These are phyloP conservation scores for Acipenser oxyrinchus DNA, from an alignment of 2,797 vertebrate genomes.

Conservation along the genomic window DNA sequence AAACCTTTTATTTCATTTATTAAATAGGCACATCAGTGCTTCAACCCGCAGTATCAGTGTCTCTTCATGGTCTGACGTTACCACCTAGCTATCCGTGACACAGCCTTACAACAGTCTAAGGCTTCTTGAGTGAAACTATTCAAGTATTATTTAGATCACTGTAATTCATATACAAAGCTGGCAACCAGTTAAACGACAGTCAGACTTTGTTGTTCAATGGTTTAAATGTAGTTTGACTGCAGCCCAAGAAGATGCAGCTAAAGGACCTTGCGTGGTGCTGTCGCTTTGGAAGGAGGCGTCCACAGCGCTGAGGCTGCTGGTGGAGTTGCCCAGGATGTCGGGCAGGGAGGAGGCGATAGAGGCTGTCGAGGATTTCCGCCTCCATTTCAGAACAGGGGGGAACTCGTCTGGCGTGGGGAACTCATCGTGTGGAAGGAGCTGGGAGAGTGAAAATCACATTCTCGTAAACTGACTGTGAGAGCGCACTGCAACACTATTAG, in stretches of 20 bases:
- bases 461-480: neutral
- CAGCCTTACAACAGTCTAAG: too few species aligned
- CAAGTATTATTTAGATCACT: too few species aligned
- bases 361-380: conserved; percentile 69
- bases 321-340: conserved; percentile 68
- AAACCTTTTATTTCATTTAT: too few species aligned
- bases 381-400: conserved; percentile 74
- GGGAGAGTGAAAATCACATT: neutral
- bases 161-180: too few species aligned
- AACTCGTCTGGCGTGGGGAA: conserved; percentile 67
- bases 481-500: neutral
- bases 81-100: neutral
- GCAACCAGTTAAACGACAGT: too few species aligned
- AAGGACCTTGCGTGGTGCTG: conserved; percentile 57
- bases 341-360: conserved; percentile 75
- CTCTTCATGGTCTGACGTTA: too few species aligned
- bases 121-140: too few species aligned
- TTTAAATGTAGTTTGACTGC: too few species aligned
- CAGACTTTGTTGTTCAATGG: too few species aligned
- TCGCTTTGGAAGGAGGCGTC: conserved; percentile 66
- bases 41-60: too few species aligned
- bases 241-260: too few species aligned
- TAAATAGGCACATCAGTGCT: too few species aligned
- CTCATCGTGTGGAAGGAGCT: conserved; percentile 55
- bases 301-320: conserved; percentile 61